phyloP scores from a whole-genome alignment of 2,888 invertebrate species.

The Myathropa florea region DNA sequence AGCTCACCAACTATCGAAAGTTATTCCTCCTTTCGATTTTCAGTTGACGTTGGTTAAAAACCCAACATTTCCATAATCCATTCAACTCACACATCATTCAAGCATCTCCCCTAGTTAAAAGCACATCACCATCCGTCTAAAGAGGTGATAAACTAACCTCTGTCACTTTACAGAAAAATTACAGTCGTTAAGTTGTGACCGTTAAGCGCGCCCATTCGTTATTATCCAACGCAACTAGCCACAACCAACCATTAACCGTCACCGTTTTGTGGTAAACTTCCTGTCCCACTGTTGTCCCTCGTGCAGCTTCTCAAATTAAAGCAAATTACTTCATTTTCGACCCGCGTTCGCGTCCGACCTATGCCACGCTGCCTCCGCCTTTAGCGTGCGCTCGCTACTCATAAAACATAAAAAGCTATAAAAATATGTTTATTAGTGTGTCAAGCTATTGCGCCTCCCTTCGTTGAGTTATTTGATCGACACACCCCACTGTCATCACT shows the following conservation, averaged over 20 bases:
- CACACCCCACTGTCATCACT: background rate
- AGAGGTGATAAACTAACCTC: background rate
- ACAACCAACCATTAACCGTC: background rate
- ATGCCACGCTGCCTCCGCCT: background rate
- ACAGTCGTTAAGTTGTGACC: background rate
- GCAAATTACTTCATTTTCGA: constrained; percentile 32
- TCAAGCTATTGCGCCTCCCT: background rate
- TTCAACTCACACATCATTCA: background rate
- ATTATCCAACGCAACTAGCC: constrained; percentile 21
- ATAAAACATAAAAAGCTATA: constrained; percentile 28
- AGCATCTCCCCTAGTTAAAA: background rate
- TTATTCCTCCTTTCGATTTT: background rate
- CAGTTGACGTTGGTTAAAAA: too few species aligned
- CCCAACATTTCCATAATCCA: background rate
- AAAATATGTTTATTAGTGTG: constrained; percentile 23
- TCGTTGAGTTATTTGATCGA: constrained; percentile 9
- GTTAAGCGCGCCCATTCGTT: constrained; percentile 20
- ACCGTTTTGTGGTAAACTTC: constrained; percentile 22
- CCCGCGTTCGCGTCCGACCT: constrained; percentile 26
- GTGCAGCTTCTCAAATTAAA: background rate
- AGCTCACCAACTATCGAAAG: background rate
- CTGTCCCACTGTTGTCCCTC: background rate
- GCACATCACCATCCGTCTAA: background rate
- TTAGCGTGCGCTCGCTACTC: too few species aligned
- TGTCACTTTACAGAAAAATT: background rate